Conservation (phyloP, 2,797 vertebrate species). For the Okamejei kenojei region DNA sequence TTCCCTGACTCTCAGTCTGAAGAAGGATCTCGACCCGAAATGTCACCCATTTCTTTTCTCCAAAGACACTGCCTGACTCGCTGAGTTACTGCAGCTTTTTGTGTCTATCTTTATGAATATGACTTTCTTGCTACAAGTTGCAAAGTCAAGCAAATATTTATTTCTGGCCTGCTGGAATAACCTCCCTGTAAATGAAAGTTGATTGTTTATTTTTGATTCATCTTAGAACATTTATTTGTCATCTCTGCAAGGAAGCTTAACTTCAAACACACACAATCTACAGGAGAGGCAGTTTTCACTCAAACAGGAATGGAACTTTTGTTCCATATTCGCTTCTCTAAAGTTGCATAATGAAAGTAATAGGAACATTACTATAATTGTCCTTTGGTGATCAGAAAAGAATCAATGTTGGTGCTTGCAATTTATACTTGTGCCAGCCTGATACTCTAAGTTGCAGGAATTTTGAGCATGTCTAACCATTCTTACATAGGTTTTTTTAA, state of each 20-base stretch:
- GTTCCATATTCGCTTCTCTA: background rate
- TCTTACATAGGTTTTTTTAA: background rate
- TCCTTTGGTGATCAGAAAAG: background rate
- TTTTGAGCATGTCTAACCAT: background rate
- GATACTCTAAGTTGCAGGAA: background rate
- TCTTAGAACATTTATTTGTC: background rate
- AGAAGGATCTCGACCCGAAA: too few relatives aligned
- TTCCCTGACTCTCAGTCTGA: background rate
- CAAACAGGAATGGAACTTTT: background rate
- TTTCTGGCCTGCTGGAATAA: background rate
- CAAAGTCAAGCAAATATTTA: background rate
- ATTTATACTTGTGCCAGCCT: background rate
- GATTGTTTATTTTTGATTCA: slow-evolving; percentile 7
- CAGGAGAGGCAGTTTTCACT: background rate
- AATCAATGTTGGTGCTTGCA: background rate
- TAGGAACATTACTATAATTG: background rate
- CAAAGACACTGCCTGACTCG: too few relatives aligned
- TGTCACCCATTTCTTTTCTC: too few relatives aligned
- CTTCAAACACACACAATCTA: background rate
- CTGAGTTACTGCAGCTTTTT: too few relatives aligned
- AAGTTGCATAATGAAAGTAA: background rate
- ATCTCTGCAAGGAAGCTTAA: background rate
- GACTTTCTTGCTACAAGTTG: background rate
- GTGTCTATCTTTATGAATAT: too few relatives aligned
- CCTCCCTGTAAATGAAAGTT: background rate